Base-by-base conservation (phyloP, 2,797 vertebrate species). In the Myotis pilosus region DNA sequence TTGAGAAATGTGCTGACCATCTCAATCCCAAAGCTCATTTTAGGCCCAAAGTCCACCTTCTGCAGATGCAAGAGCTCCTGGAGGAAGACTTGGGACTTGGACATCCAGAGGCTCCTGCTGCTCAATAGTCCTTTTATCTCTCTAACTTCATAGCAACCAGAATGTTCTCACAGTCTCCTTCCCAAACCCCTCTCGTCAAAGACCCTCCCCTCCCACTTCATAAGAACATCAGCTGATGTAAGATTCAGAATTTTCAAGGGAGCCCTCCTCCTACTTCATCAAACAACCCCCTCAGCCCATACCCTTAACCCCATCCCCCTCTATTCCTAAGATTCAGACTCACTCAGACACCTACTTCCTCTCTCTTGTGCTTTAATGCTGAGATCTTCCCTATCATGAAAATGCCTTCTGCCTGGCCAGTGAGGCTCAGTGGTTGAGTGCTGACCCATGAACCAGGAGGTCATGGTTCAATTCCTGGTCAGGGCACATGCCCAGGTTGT, bases 271-370 rank as follows among this genome's bases (percentile, higher is more conserved):
- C 36, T 53, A 47, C 19, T 36, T 9, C 36, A 25, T 30, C 57
- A 19, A 22, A 68, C 25, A 28, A 53, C 13, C 4, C 17, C 49
- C 13, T 25, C 2, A 5, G 23, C 19, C 6, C n/a, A 2, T 0
- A 7, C 19, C 51, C 41, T 75, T 33, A 23, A 16, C 15, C 16
- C 36, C 20, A 25, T 19, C 47, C 3, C 51, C 11, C 41, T 28
- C 47, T 1, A 2, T 36, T 28, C 23, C 30, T 41, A 20, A 0
- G 1, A 4, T 0, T 16, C 16, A 17, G 11, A 47, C 41, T 74
- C 8, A 19, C 85, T 23, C 5, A 3, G 51, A 62, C 10, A 25
- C 36, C 1, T 17, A 25, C 10, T 44, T 44, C 30, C 36, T 6
- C 2, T 44, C 38, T 69, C 38, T 68, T 12, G 44, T 0, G 38